Percentiles rank a stretch among this genome's conserved stretches.
phyloP scores from a whole-genome alignment of 1,140 invertebrate genomes.

The Drosophila melanogaster region DNA sequence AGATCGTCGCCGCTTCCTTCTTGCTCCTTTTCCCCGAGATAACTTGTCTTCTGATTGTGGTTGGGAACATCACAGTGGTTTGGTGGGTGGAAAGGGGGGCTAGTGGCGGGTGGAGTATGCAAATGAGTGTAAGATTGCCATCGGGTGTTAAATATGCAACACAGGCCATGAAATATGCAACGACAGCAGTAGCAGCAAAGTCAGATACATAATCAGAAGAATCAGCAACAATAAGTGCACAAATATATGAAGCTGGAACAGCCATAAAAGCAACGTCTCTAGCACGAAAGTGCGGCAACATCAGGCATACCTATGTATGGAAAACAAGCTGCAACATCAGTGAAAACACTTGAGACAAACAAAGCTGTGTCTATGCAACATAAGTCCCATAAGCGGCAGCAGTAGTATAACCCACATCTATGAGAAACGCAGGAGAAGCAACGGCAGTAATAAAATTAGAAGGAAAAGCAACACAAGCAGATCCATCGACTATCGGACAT shows the following conservation, averaged over 20 bases:
- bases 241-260: neutral
- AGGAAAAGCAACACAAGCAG: too few species aligned
- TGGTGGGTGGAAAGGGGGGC: neutral
- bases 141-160: slow-evolving; percentile 54
- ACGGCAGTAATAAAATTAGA: too few species aligned
- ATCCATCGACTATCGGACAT: too few species aligned
- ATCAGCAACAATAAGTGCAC: neutral
- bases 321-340: too few species aligned
- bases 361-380: neutral
- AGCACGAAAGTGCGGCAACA: neutral
- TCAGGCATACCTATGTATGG: too few species aligned
- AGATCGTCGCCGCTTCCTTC: slow-evolving; percentile 1
- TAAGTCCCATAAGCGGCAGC: neutral
- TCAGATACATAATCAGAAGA: neutral
- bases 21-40: neutral
- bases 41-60: slow-evolving; percentile 21
- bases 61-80: slow-evolving; percentile 3
- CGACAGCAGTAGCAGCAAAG: slow-evolving; percentile 3
- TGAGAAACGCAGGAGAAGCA: too few species aligned
- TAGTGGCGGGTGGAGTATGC: slow-evolving; percentile 36
- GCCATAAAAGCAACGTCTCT: neutral
- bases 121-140: slow-evolving; percentile 45
- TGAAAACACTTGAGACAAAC: too few species aligned
- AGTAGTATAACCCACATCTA: neutral
- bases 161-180: slow-evolving; percentile 60